Conservation (phyloP, 2,113 vertebrate genomes). For the Emydocephalus ijimae region DNA sequence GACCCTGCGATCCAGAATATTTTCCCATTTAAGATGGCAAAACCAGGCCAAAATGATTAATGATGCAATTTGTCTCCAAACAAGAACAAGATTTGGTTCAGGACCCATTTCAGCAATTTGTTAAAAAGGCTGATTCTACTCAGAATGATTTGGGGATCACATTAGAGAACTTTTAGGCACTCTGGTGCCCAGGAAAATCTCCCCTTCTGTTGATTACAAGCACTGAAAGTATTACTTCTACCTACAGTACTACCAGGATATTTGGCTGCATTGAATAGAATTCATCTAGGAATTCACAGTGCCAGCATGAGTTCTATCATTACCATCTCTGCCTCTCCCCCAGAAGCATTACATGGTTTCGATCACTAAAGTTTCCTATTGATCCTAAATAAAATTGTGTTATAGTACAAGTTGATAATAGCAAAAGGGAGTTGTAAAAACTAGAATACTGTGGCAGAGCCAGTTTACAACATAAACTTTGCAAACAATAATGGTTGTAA, state of each 20-base stretch:
- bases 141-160: background rate
- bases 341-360: background rate
- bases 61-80: background rate
- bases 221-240: background rate
- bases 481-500: background rate
- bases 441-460: background rate
- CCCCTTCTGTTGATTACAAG: background rate
- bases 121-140: background rate
- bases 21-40: conserved; percentile 3
- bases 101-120: background rate
- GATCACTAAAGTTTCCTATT: background rate
- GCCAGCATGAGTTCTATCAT: background rate
- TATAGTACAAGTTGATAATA: background rate
- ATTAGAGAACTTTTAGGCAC: background rate
- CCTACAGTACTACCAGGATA: background rate
- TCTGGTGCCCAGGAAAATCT: background rate
- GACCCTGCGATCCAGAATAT: background rate
- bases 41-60: conserved; percentile 2
- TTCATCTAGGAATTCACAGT: background rate
- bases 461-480: background rate
- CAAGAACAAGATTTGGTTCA: background rate
- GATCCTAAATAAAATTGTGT: background rate
- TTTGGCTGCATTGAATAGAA: background rate
- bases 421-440: background rate
- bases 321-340: background rate